Base-by-base conservation (phyloP, 2,888 invertebrate genomes). In the Rosalia funebris region DNA sequence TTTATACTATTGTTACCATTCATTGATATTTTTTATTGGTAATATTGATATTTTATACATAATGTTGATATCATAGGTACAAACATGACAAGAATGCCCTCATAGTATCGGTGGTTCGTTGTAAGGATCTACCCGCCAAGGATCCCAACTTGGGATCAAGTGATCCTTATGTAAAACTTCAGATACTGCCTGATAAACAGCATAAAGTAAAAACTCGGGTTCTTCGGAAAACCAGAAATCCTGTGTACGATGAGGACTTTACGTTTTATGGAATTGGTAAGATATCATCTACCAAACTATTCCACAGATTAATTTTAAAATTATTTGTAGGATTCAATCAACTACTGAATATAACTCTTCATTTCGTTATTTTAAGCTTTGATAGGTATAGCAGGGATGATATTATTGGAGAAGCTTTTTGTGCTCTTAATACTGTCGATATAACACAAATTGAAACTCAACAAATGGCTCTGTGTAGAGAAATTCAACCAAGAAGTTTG, bases 381-480 rank as follows among this genome's bases (percentile, higher is more conserved):
- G 97, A 98, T 83, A 91, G 97, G 79, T 99, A 98, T 81, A 98
- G 98, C 25, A 90, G 98, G 14, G 98, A 99, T 79, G 97, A 98
- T 81, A 95, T 99, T 75, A 96, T 99, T 72, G 99, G 98, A 1
- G 98, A 99, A 82, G 95, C 98, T 57, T 91, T 96, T 72, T 93
- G 93, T 72, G 89, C 91, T n/a, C 82, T 95, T 70, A 86, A 87
- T 59, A 84, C 86, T 31, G 84, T 88, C 17, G 90, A 89, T 73
- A 82, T 90, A 53, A 85, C 87, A 17, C 87, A 90, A 70, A 89
- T 91, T 7, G 90, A 87, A 75, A 87, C 91, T 79, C 91, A 93
- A 79, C 90, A 92, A 71, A 87, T 93, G 73, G 90, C 92, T 1
- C 85, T 94, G 52, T 91, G 91, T 81, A 89, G 93, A 69, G 96